Evolutionary conservation across 2,797 vertebrate genomes (phyloP).

Genomic region (Setipinna tenuifilis): DNA sequence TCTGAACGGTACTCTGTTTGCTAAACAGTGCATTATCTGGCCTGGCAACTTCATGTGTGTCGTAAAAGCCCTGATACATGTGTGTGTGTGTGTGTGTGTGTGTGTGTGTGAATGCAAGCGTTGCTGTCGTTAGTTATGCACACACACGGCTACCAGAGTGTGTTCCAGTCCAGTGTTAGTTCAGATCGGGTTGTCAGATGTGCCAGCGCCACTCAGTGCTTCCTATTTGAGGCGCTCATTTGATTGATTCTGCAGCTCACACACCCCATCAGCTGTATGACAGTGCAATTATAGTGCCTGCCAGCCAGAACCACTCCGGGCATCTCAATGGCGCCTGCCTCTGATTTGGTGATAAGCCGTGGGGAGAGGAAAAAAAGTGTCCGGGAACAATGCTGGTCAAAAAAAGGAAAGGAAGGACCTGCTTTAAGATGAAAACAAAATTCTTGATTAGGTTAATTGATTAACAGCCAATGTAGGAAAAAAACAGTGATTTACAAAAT

Average conservation of each 20-base stretch:
- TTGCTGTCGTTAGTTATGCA: too few species aligned
- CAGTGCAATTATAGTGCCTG: conserved; percentile 34
- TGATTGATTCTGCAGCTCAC: conserved; percentile 15
- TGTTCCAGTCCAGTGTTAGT: conserved; percentile 16
- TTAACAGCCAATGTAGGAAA: not conserved
- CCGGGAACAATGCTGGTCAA: not conserved
- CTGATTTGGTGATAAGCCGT: conserved; percentile 26
- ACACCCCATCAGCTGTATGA: conserved; percentile 29
- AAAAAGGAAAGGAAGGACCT: not conserved
- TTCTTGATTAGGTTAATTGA: not conserved
- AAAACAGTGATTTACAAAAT: not conserved
- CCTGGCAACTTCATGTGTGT: too few species aligned
- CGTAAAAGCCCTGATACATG: too few species aligned
- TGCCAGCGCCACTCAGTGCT: not conserved
- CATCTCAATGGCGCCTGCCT: conserved; percentile 20
- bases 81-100: too few species aligned
- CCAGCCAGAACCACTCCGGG: conserved; percentile 2
- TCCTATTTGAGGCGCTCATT: not conserved
- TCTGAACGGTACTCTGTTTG: too few species aligned
- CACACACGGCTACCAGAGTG: conserved; percentile 7
- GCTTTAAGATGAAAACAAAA: not conserved
- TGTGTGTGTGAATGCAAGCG: too few species aligned
- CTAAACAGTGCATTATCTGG: too few species aligned
- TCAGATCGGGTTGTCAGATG: not conserved
- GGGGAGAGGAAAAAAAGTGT: not conserved